Percentiles rank a stretch among this genome's conserved stretches.
phyloP scores from a whole-genome alignment of 2,888 invertebrate genomes.

The Griposia aprilina region DNA sequence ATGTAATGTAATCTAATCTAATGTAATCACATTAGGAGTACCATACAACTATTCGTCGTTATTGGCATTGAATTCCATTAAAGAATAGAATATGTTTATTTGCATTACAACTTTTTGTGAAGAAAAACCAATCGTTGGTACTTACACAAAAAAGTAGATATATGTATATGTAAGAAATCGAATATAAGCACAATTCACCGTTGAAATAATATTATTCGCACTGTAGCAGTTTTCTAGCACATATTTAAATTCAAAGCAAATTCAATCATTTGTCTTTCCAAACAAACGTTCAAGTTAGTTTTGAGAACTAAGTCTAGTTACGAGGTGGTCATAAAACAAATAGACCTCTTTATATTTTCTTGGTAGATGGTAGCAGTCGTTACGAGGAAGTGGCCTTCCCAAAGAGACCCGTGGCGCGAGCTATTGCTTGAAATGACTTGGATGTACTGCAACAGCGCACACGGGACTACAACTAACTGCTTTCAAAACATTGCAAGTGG shows the following conservation, averaged over 20 bases:
- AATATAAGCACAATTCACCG: not conserved
- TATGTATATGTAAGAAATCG: not conserved
- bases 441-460: conserved; percentile 75
- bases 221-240: not conserved
- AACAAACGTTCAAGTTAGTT: conserved; percentile 35
- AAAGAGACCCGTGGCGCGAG: conserved; percentile 75
- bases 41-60: not conserved
- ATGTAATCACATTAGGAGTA: not conserved
- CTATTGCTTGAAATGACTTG: conserved; percentile 77
- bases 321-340: conserved; percentile 69
- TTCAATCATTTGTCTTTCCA: conserved; percentile 25
- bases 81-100: not conserved
- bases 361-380: conserved; percentile 73
- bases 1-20: no score
- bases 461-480: conserved; percentile 70
- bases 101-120: not conserved
- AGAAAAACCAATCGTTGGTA: not conserved
- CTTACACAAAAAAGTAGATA: not conserved
- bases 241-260: conserved; percentile 19
- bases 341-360: conserved; percentile 72
- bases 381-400: conserved; percentile 72
- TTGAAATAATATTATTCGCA: not conserved
- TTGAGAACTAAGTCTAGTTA: conserved; percentile 63
- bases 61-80: not conserved
- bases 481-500: conserved; percentile 59